Percentiles rank a stretch among this genome's conserved stretches.
phyloP scores from a whole-genome alignment of 1,140 invertebrate species.

The Gonioctena quinquepunctata region DNA sequence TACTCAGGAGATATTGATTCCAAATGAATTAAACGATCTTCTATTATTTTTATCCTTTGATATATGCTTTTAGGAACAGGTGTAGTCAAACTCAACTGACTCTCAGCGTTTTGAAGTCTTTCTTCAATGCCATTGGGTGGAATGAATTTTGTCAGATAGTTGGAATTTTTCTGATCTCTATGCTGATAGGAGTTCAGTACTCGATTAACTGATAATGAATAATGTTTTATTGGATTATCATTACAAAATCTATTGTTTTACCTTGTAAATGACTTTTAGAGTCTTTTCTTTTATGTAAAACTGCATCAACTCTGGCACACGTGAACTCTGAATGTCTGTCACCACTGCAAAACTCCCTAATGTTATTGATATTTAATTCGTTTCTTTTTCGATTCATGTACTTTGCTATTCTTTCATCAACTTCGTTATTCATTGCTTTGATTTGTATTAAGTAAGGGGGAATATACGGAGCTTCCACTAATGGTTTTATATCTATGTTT shows the following conservation, averaged over 20 bases:
- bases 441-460: slow-evolving; percentile 63
- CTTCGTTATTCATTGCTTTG: slow-evolving; percentile 61
- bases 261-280: slow-evolving; percentile 73
- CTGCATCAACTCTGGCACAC: slow-evolving; percentile 71
- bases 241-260: slow-evolving; percentile 43
- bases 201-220: slow-evolving; percentile 59
- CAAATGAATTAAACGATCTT: slow-evolving; percentile 67
- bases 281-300: slow-evolving; percentile 65
- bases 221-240: background rate
- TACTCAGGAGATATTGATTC: slow-evolving; percentile 76
- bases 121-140: slow-evolving; percentile 60
- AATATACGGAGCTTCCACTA: slow-evolving; percentile 52
- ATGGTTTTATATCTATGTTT: slow-evolving; percentile 39
- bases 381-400: slow-evolving; percentile 67
- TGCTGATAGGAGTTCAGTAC: slow-evolving; percentile 62
- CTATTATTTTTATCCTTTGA: slow-evolving; percentile 66
- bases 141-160: slow-evolving; percentile 46
- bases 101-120: slow-evolving; percentile 62
- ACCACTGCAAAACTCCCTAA: slow-evolving; percentile 67
- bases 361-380: slow-evolving; percentile 68
- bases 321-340: slow-evolving; percentile 54
- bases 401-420: slow-evolving; percentile 64
- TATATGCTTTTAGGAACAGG: slow-evolving; percentile 64
- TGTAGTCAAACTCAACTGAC: slow-evolving; percentile 59
- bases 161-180: slow-evolving; percentile 45